phyloP scores from a whole-genome alignment of 1,140 invertebrate genomes.

The Drosophila sulfurigaster region DNA sequence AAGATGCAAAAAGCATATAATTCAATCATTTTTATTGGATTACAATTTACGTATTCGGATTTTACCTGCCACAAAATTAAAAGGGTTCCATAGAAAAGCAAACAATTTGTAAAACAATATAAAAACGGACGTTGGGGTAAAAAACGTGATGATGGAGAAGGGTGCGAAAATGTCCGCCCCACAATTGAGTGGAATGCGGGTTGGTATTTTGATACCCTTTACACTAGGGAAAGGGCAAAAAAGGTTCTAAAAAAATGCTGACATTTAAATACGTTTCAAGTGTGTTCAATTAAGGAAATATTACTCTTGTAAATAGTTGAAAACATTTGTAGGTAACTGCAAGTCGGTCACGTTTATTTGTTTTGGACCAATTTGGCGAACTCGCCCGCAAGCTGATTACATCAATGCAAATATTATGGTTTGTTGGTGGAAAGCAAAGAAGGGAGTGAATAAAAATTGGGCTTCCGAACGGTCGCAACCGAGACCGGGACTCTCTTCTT shows the following conservation, averaged over 20 bases:
- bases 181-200: conserved; percentile 72
- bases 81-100: conserved; percentile 60
- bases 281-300: not conserved
- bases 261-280: not conserved
- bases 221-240: not conserved
- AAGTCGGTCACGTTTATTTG: conserved; percentile 2
- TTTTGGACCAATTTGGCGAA: conserved; percentile 60
- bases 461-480: not conserved
- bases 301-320: not conserved
- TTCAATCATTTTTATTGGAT: conserved; percentile 44
- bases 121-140: conserved; percentile 25
- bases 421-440: not conserved
- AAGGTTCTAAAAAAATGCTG: not conserved
- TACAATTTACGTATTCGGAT: conserved; percentile 34
- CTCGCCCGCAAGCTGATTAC: conserved; percentile 77
- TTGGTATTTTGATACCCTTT: conserved; percentile 52
- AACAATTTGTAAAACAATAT: conserved; percentile 64
- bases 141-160: conserved; percentile 1
- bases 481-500: not conserved
- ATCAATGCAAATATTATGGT: conserved; percentile 75
- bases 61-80: conserved; percentile 55
- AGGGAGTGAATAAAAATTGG: conserved; percentile 28
- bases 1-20: conserved; percentile 7
- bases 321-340: conserved; percentile 4
- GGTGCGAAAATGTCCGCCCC: conserved; percentile 55